Base-by-base conservation (phyloP, 2,113 vertebrate species). In the Lepidothrix coronata region DNA sequence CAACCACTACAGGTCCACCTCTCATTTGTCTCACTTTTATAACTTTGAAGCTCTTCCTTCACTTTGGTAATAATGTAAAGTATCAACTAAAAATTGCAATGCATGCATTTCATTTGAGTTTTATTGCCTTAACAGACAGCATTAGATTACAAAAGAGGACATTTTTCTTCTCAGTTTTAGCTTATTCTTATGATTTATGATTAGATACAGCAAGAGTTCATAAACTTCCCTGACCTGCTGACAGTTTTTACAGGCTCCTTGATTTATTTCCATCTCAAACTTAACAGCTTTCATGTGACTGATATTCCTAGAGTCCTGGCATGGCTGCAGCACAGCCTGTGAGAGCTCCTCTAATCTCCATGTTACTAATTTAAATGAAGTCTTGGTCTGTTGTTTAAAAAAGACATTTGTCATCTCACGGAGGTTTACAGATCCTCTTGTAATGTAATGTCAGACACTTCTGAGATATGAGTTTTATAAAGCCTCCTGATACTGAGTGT, bases 101-200 rank as follows among this genome's bases (percentile, higher is more conserved):
- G 98, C 98, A 98, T 97, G 98, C 98, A 98, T 98, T 98, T 98
- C 98, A 98, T 98, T 98, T 98, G 97, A 98, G 97, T 98, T 98
- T 98, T 98, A 98, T 98, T 98, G 97, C 98, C 97, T 97, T 98
- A 98, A 98, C 98, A 98, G 98, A 98, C 98, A 98, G 98, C 97
- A 98, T 98, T 98, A 98, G 98, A 98, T 98, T 98, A 98, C 98
- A 98, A 98, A 98, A 98, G 98, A 97, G 98, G 97, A 98, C 98
- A 98, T 98, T 98, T 98, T 98, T 98, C 98, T 98, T 98, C 97
- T 98, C 97, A 97, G 97, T 98, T 98, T 98, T 98, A 98, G 98
- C 98, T 98, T 98, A 98, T 98, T 98, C 97, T 96, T 97, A 98
- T 98, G 98, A 99, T 98, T 98, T 98, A 98, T 98, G 97, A 97